Evolutionary conservation across 2,797 vertebrate species (phyloP).

Genomic region (Lagorchestes hirsutus): DNA sequence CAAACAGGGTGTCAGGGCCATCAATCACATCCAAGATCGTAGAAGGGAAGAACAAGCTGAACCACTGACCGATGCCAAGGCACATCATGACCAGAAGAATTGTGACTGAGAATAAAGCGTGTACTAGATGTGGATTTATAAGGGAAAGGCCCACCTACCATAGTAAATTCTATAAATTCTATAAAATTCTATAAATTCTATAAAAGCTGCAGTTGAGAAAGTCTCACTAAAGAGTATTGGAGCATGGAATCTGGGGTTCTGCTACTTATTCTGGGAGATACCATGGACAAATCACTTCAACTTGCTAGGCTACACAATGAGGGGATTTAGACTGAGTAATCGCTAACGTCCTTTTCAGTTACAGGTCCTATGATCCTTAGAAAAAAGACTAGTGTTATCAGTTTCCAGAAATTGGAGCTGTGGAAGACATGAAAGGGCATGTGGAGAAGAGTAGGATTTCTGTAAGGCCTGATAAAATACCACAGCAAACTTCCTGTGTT

Average conservation of each 20-base stretch:
- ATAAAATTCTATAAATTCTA: too few relatives aligned
- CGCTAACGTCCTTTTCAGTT: neutral
- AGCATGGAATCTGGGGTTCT: neutral
- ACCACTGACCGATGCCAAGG: neutral
- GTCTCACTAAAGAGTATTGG: neutral
- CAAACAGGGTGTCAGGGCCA: neutral
- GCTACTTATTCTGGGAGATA: neutral
- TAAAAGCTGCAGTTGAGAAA: neutral
- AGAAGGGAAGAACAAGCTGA: neutral
- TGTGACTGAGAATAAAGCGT: neutral
- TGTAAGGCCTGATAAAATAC: neutral
- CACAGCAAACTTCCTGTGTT: neutral
- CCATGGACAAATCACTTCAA: neutral
- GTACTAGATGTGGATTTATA: neutral
- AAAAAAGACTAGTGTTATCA: neutral
- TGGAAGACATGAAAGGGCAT: neutral
- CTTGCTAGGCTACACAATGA: neutral
- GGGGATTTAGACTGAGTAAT: neutral
- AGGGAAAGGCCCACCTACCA: neutral
- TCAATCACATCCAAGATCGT: neutral
- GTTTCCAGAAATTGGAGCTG: neutral
- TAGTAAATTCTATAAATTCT: too few relatives aligned
- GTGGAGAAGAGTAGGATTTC: neutral
- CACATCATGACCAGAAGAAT: neutral
- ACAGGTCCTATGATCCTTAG: neutral